These are phyloP conservation scores for Pluvialis apricaria DNA, from an alignment of 2,113 vertebrate species.

Conservation along the genomic window DNA sequence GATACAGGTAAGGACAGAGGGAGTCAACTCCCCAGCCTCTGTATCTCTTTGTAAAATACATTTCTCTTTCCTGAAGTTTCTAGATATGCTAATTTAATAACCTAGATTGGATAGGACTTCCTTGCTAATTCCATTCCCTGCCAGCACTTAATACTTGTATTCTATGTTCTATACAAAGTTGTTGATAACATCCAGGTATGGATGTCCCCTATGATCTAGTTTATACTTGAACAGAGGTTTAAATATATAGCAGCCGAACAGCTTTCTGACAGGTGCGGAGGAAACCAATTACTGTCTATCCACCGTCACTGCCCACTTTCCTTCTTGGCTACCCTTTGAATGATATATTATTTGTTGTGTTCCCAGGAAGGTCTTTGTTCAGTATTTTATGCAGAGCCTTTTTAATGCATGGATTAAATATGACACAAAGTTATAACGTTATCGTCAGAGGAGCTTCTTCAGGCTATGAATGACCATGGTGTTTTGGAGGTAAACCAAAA, in stretches of 20 bases:
- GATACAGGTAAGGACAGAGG: neutral
- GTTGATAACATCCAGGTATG: neutral
- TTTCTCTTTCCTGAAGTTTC: neutral
- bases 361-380: slow-evolving; percentile 20
- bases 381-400: neutral
- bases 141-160: neutral
- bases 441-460: neutral
- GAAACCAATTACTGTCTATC: slow-evolving; percentile 23
- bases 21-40: neutral
- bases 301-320: neutral
- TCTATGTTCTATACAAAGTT: neutral
- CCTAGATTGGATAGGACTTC: neutral
- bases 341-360: neutral
- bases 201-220: neutral
- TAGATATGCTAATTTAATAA: neutral
- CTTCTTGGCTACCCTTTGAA: neutral
- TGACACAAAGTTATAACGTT: neutral
- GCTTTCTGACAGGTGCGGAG: slow-evolving; percentile 4
- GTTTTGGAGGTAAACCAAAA: slow-evolving; percentile 19
- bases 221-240: neutral
- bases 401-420: slow-evolving; percentile 18
- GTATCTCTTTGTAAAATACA: neutral
- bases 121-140: neutral
- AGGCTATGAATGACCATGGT: neutral
- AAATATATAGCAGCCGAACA: neutral